Base-by-base conservation (phyloP, 2,113 vertebrate genomes). In the Plotosus lineatus region DNA sequence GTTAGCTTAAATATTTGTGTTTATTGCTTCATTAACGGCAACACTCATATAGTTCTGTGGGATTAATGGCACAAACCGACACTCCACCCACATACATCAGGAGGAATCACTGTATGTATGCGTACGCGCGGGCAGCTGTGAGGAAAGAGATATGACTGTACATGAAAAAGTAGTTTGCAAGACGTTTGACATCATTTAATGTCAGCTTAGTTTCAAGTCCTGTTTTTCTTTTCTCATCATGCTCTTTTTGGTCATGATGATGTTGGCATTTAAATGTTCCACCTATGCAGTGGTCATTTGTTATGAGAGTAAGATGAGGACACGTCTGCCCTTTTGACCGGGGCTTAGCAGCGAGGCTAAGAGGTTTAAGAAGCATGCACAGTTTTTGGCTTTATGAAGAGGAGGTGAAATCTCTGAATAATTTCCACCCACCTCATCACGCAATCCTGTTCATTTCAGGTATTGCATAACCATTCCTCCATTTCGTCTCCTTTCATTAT, bases 371-470 rank as follows among this genome's bases (percentile, higher is more conserved):
- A 6, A 19, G 6, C 26, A 61, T 23, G 69, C 12, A 38, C 33
- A 10, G 66, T 50, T 73, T 19, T 51, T 2, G 0, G 26, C 2
- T 71, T 26, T 48, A 19, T 33, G 8, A 72, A 72, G 12, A 3
- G 6, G 23, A 14, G 85, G 87, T 88, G 86, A 85, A 86, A 79
- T 66, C 75, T 1, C 38, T 84, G 77, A 87, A 89, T 77, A 90
- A 91, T 86, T 83, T 83, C 82, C 82, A 75, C 82, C 75, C 75
- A 69, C 83, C 85, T 65, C 83, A 79, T 88, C 86, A 75, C n/a
- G 53, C 73, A 78, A 74, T 85, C 40, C 72, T 79, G 77, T 85
- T 88, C 77, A 76, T 88, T 89, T 79, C 81, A 82, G 60, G 42
- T 82, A 77, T 73, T 51, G 46, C 69, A 51, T 73, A 73, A 73